Conservation (phyloP, 2,797 vertebrate species). For the Sebastes vulpes region DNA sequence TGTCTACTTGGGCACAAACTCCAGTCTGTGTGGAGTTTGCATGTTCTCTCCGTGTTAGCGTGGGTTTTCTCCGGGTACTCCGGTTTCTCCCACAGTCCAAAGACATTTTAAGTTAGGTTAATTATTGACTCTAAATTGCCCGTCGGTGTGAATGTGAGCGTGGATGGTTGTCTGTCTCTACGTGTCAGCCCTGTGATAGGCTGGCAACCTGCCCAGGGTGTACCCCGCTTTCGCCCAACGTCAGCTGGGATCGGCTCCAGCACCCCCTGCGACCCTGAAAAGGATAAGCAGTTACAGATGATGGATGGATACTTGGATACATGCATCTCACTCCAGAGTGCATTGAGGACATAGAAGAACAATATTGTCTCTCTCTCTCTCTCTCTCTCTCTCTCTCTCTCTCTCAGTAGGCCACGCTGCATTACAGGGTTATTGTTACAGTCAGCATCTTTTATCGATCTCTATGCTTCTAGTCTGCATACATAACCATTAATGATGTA, state of each 20-base stretch:
- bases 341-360: background rate
- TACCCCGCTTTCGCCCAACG: too few species aligned
- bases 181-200: background rate
- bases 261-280: too few species aligned
- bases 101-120: background rate
- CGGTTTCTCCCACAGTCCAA: background rate
- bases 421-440: constrained; percentile 34
- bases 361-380: background rate
- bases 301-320: background rate
- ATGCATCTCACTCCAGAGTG: background rate
- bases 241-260: too few species aligned
- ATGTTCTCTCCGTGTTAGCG: background rate
- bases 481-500: background rate
- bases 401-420: background rate
- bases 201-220: too few species aligned
- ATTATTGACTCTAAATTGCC: background rate
- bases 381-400: background rate
- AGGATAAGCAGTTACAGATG: too few species aligned
- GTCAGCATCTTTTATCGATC: constrained; percentile 32
- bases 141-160: too few species aligned
- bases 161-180: background rate
- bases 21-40: background rate
- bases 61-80: too few species aligned
- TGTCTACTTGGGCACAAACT: background rate
- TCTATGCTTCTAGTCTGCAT: background rate